Conservation (phyloP, 2,797 vertebrate species). For the Peromyscus melanophrys region DNA sequence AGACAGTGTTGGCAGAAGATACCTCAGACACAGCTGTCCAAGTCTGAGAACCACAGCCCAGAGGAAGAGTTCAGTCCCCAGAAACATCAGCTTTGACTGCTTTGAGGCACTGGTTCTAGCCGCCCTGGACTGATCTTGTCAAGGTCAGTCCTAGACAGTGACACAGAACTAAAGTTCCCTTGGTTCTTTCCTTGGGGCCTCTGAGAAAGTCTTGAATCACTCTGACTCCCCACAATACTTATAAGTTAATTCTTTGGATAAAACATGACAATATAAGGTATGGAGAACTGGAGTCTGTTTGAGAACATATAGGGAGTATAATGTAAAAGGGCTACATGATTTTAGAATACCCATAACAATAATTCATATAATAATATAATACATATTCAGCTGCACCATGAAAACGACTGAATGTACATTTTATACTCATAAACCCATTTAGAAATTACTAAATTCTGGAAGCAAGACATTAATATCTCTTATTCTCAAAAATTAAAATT, state of each 20-base stretch:
- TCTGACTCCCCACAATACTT: background rate
- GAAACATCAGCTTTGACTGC: background rate
- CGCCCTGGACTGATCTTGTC: background rate
- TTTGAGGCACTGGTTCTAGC: too few relatives aligned
- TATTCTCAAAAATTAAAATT: background rate
- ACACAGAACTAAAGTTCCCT: background rate
- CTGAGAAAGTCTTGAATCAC: background rate
- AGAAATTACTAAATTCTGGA: background rate
- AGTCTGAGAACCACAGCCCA: background rate
- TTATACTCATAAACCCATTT: background rate
- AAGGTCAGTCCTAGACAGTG: background rate
- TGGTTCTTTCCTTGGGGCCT: background rate
- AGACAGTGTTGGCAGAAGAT: background rate
- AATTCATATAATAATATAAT: background rate
- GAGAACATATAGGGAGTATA: background rate
- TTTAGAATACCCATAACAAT: background rate
- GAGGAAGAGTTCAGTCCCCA: background rate
- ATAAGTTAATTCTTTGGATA: background rate
- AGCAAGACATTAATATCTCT: background rate
- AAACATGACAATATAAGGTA: background rate
- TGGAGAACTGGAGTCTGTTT: background rate
- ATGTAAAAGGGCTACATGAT: background rate
- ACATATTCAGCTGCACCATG: background rate
- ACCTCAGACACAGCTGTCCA: background rate
- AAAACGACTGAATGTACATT: background rate